Conservation (phyloP, 2,888 invertebrate species). For the Galeopsomyia nigrocyanea region DNA sequence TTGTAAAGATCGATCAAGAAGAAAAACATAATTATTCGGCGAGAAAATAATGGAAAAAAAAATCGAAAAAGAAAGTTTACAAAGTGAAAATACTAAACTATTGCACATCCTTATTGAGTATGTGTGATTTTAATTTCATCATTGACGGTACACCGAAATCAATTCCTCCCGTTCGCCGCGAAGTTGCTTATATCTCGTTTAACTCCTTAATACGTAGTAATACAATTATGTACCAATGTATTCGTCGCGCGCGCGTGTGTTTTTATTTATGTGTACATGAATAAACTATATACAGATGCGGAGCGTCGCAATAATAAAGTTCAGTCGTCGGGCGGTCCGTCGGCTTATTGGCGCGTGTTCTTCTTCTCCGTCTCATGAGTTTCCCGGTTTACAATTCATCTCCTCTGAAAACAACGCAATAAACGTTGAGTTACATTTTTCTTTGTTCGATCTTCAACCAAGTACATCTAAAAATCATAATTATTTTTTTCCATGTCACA, state of each 20-base stretch:
- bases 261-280: no score
- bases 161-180: conserved; percentile 52
- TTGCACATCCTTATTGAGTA: conserved; percentile 55
- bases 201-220: conserved; percentile 58
- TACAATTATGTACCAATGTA: conserved; percentile 60
- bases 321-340: conserved; percentile 57
- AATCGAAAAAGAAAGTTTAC: not conserved
- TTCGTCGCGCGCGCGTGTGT: conserved; percentile 42
- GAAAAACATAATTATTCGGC: no score
- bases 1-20: no score
- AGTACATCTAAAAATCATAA: conserved; percentile 9
- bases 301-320: conserved; percentile 51
- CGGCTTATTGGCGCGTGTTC: conserved; percentile 48
- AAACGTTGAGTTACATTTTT: no score
- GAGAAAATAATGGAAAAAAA: no score
- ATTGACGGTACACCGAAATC: conserved; percentile 47
- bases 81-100: conserved; percentile 51
- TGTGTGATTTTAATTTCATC: conserved; percentile 36
- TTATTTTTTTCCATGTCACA: not conserved
- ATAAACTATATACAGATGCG: conserved; percentile 56
- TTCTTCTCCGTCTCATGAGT: conserved; percentile 55
- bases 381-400: conserved; percentile 51
- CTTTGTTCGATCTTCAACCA: no score
- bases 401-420: conserved; percentile 52
- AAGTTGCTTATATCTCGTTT: conserved; percentile 26